These are phyloP conservation scores for Pimephales promelas DNA, from an alignment of 2,113 vertebrate species.

Conservation along the genomic window DNA sequence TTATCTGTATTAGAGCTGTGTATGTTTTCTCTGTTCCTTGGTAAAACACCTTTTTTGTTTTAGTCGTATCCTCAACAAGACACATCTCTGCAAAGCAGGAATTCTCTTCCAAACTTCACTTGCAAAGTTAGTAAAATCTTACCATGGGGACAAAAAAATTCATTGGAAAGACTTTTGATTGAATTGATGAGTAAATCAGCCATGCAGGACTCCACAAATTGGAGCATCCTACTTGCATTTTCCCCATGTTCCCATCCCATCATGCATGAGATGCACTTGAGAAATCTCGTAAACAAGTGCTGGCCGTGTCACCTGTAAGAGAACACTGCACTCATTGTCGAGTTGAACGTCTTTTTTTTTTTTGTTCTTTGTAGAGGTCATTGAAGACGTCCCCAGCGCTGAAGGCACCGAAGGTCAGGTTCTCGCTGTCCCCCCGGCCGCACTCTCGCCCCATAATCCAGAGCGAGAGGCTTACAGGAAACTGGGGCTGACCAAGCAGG, in stretches of 20 bases:
- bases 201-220: neutral
- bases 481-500: slow-evolving; percentile 90
- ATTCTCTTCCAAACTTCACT: slow-evolving; percentile 35
- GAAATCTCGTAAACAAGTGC: neutral
- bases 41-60: slow-evolving; percentile 41
- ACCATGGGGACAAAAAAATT: slow-evolving; percentile 22
- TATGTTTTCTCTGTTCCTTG: slow-evolving; percentile 23
- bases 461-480: slow-evolving; percentile 86
- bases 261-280: neutral
- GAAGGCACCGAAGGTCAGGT: slow-evolving; percentile 76
- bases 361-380: slow-evolving; percentile 78
- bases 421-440: slow-evolving; percentile 51
- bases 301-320: neutral
- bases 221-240: neutral
- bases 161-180: slow-evolving; percentile 4
- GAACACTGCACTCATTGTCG: neutral
- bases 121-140: slow-evolving; percentile 42
- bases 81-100: slow-evolving; percentile 33
- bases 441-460: slow-evolving; percentile 70
- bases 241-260: neutral
- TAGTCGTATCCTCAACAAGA: slow-evolving; percentile 39
- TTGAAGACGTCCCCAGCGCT: slow-evolving; percentile 79
- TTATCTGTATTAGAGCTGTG: slow-evolving; percentile 12
- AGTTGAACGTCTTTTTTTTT: slow-evolving; percentile 31
- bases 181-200: neutral